phyloP scores from a whole-genome alignment of 2,888 invertebrate species.

The Agriopis marginaria region DNA sequence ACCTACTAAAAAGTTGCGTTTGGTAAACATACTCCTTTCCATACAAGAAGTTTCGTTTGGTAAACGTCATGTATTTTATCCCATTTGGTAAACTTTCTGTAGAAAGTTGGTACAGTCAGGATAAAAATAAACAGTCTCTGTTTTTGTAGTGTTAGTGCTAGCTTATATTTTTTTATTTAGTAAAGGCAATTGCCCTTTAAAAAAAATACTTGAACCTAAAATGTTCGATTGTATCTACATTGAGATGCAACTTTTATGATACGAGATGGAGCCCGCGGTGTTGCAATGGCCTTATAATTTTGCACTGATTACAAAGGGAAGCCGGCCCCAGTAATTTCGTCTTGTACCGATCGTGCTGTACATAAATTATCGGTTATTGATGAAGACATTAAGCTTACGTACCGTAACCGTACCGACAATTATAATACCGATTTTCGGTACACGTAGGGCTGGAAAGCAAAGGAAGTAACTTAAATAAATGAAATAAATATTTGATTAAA shows the following conservation, averaged over 20 bases:
- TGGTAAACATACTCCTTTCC: too few relatives aligned
- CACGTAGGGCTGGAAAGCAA: not conserved
- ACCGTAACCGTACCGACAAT: conserved; percentile 70
- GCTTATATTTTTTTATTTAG: conserved; percentile 20
- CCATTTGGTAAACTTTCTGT: too few relatives aligned
- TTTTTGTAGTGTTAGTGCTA: not conserved
- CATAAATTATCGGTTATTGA: conserved; percentile 87
- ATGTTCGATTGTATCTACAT: conserved; percentile 49
- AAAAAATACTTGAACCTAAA: not conserved
- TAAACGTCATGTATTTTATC: too few relatives aligned
- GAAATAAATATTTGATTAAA: too few relatives aligned
- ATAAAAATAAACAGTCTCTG: too few relatives aligned
- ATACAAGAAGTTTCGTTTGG: too few relatives aligned
- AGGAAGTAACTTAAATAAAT: too few relatives aligned
- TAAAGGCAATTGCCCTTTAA: too few relatives aligned
- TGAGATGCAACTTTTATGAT: conserved; percentile 74
- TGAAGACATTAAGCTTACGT: conserved; percentile 85
- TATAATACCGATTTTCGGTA: conserved; percentile 62
- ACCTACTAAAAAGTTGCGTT: too few relatives aligned
- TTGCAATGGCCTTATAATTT: conserved; percentile 83
- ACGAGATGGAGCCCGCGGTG: conserved; percentile 73
- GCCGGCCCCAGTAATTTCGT: conserved; percentile 88
- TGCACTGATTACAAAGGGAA: conserved; percentile 86
- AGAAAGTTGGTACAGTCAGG: too few relatives aligned
- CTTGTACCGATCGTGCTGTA: conserved; percentile 84